These are phyloP conservation scores for Heliothis subflexa DNA, from an alignment of 1,140 invertebrate species.

Conservation along the genomic window DNA sequence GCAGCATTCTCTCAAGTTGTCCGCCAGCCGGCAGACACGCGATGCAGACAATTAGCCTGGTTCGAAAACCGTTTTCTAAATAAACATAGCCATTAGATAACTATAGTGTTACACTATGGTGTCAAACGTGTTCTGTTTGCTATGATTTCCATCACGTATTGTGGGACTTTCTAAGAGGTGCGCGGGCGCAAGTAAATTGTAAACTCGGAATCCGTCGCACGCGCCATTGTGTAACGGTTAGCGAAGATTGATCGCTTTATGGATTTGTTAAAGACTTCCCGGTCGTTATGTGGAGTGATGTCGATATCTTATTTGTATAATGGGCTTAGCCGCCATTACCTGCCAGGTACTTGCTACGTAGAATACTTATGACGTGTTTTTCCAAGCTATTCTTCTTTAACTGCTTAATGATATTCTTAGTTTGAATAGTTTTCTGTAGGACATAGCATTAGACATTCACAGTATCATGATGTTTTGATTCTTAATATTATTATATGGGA, in stretches of 20 bases:
- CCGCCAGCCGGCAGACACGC: conserved; percentile 6
- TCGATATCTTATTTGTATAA: conserved; percentile 9
- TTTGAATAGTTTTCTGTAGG: no score
- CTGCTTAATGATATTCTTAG: no score
- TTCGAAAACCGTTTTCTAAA: conserved; percentile 39
- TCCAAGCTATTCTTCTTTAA: no score
- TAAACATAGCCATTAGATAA: conserved; percentile 39
- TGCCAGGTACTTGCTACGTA: not conserved
- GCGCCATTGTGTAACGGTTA: conserved; percentile 51
- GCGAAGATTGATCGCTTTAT: conserved; percentile 32
- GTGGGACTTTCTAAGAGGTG: conserved; percentile 55
- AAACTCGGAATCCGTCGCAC: conserved; percentile 39
- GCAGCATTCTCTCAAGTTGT: not conserved
- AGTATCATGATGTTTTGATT: no score
- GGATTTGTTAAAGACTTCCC: conserved; percentile 39
- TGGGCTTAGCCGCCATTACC: not conserved
- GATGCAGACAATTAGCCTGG: conserved; percentile 27
- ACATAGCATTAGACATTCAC: no score
- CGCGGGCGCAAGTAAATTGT: conserved; percentile 41
- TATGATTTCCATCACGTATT: conserved; percentile 56
- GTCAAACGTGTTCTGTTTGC: conserved; percentile 28
- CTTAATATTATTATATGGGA: no score
- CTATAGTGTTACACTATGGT: conserved; percentile 19
- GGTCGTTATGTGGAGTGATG: conserved; percentile 14
- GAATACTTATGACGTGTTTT: no score